Base-by-base conservation (phyloP, 2,113 vertebrate genomes). In the Leuciscus idus region DNA sequence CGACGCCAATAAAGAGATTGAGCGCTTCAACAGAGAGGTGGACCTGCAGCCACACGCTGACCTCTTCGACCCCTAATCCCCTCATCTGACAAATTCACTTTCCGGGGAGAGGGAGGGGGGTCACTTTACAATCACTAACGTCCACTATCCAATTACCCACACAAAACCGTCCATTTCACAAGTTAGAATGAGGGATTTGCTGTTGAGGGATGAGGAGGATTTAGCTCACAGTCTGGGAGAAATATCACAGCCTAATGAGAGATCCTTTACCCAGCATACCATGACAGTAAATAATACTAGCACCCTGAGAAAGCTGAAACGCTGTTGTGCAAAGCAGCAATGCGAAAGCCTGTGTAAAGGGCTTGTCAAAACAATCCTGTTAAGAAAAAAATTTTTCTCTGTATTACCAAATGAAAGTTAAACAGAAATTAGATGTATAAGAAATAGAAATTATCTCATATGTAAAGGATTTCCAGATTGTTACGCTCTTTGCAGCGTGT, bases 1-100 rank as follows among this genome's bases (percentile, higher is more conserved):
- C 23, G 96, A 98, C 90, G 96, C 95, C 90, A 98, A 99, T 95
- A 93, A 94, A 85, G 97, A 98, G 87, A 97, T 98, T 0, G 98
- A 98, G 89, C 93, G 90, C 8, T 98, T 97, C 93, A 98, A 99
- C 94, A 93, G 89, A 5, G 96, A 98, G 85, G 92, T 98, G 92
- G 97, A 98, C 76, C 95, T 96, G 86, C 96, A 96, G 90, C 95
- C 93, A 1, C 95, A 96, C 83, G 94, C 95, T 0, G 97, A 98
- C 91, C 95, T 99, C 89, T 99, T 99, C 76, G 97, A 97, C 87
- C 96, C 92, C 0, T 85, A 79, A 86, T 61, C 70, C 84, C 57
- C 36, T 85, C 79, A 23, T 87, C 52, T 82, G 61, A 70, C 82
- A 64, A 82, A 36, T 66, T 82, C 62, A 55, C 64, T 83, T 84